Percentiles rank a stretch among this genome's conserved stretches.
Conservation (phyloP, 2,888 invertebrate species). For the Steinernema scapterisci region DNA sequence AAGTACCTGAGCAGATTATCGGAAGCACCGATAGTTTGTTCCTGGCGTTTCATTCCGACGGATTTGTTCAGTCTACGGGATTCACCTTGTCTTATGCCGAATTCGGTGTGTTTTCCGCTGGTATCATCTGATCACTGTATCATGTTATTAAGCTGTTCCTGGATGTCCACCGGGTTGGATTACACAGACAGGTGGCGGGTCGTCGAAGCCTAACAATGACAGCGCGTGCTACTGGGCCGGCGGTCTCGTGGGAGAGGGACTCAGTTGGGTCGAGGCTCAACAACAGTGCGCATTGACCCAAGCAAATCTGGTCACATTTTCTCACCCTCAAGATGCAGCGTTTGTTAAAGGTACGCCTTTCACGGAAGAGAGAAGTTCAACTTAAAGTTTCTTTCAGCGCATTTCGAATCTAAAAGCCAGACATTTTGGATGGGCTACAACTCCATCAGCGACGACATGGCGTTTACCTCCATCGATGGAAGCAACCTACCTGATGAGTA, state of each 20-base stretch:
- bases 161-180: conserved; percentile 24
- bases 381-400: background rate
- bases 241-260: background rate
- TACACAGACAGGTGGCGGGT: background rate
- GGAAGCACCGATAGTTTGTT: background rate
- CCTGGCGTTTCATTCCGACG: conserved; percentile 16
- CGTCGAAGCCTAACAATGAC: background rate
- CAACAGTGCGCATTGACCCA: conserved; percentile 7
- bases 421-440: background rate
- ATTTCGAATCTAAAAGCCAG: background rate
- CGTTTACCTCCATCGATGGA: background rate
- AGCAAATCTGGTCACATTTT: background rate
- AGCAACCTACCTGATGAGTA: background rate
- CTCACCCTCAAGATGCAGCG: background rate
- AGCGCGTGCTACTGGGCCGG: conserved; percentile 3
- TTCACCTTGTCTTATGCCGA: background rate
- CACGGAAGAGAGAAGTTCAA: background rate
- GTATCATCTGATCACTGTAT: background rate
- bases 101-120: background rate
- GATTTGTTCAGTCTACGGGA: conserved; percentile 1
- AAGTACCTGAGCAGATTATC: background rate
- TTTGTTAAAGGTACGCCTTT: background rate
- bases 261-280: background rate
- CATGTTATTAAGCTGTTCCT: background rate
- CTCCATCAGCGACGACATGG: background rate